Percentiles rank a stretch among this genome's conserved stretches.
phyloP scores from a whole-genome alignment of 2,113 vertebrate species.

The Xenus cinereus region DNA sequence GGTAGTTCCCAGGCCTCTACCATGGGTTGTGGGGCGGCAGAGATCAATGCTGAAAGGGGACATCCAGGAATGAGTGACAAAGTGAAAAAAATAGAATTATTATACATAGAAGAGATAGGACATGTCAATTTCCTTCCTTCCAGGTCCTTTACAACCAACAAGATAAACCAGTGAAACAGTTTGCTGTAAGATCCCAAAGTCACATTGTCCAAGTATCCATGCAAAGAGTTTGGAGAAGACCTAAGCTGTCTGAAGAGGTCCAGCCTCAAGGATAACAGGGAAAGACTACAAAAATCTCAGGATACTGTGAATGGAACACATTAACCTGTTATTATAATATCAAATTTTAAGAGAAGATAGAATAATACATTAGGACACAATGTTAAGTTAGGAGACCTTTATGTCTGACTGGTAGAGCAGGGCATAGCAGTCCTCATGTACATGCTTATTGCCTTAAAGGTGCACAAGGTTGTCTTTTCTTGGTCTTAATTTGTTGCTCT shows the following conservation, averaged over 20 bases:
- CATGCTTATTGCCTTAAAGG: neutral
- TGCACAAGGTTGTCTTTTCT: neutral
- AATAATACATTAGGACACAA: neutral
- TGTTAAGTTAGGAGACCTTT: neutral
- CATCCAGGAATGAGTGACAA: neutral
- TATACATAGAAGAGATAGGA: neutral
- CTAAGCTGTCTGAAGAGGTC: neutral
- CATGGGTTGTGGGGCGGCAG: neutral
- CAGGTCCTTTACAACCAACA: neutral
- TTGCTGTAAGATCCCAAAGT: neutral
- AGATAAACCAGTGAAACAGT: neutral
- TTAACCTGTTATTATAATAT: neutral
- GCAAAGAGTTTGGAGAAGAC: neutral
- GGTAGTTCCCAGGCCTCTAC: neutral
- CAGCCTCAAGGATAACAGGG: accelerated
- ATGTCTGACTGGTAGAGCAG: neutral
- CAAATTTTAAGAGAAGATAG: neutral
- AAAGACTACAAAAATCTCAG: neutral
- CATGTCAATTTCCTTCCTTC: neutral
- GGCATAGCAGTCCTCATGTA: neutral
- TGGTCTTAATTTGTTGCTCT: neutral
- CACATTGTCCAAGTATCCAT: neutral
- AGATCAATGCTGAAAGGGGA: neutral
- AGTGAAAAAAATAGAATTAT: neutral
- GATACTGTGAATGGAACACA: neutral